These are phyloP conservation scores for Gastrophryne carolinensis DNA, from an alignment of 2,797 vertebrate species.

Conservation along the genomic window DNA sequence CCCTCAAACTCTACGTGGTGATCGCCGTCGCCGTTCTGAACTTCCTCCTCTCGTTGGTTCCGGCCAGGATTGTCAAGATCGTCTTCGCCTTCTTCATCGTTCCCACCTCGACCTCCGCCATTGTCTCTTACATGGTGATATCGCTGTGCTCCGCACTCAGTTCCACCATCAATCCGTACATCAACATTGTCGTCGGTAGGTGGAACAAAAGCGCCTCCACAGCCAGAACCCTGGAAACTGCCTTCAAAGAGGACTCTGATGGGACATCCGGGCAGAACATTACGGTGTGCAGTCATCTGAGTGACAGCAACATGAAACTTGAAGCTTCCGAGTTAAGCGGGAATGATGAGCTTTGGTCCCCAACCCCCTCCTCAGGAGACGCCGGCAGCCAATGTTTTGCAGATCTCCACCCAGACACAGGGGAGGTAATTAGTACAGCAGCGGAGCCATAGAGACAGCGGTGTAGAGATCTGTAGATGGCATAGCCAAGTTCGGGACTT, in stretches of 20 bases:
- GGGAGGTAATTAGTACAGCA: too few relatives aligned
- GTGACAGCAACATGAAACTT: neutral
- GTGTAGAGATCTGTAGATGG: too few relatives aligned
- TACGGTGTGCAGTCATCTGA: neutral
- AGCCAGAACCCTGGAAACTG: neutral
- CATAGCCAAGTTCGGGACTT: neutral
- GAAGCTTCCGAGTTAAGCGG: too few relatives aligned
- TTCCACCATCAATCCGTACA: constrained; percentile 12
- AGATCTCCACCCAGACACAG: too few relatives aligned
- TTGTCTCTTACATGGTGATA: neutral
- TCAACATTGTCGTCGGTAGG: constrained; percentile 21
- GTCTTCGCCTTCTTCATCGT: neutral
- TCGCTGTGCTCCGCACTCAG: neutral
- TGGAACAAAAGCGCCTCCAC: neutral
- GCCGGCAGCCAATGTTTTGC: too few relatives aligned
- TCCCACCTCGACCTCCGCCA: neutral
- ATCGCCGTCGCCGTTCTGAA: neutral
- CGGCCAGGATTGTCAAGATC: neutral
- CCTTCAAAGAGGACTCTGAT: neutral
- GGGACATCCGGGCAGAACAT: neutral
- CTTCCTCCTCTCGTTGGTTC: neutral
- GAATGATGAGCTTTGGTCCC: too few relatives aligned
- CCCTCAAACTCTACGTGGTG: neutral
- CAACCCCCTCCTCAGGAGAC: too few relatives aligned
- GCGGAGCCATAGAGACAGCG: too few relatives aligned